Evolutionary conservation across 1,140 invertebrate species (phyloP).

Genomic region (Sycobia sp.): DNA sequence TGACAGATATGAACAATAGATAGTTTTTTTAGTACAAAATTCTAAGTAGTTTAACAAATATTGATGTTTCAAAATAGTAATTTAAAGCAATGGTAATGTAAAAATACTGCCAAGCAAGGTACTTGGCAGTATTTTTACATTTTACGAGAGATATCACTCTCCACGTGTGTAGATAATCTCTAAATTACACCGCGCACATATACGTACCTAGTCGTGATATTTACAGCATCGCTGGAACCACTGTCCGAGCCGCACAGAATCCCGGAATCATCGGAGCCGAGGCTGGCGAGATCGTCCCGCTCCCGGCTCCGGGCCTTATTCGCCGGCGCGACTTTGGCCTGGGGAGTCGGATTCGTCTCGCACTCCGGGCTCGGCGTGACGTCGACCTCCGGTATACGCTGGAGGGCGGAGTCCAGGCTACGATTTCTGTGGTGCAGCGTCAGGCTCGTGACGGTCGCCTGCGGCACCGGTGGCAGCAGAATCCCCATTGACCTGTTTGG

Average conservation of each 20-base stretch:
- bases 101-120: no score
- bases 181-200: no score
- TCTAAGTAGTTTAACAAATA: no score
- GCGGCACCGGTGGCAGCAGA: slow-evolving; percentile 73
- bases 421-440: slow-evolving; percentile 84
- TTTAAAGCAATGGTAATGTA: no score
- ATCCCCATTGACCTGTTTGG: slow-evolving; percentile 75
- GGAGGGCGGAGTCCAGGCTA: slow-evolving; percentile 84
- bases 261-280: slow-evolving; percentile 85
- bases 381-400: slow-evolving; percentile 84
- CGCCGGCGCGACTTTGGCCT: slow-evolving; percentile 45
- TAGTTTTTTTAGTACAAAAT: no score
- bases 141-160: no score
- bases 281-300: slow-evolving; percentile 72
- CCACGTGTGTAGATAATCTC: not conserved
- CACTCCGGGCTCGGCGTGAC: slow-evolving; percentile 80
- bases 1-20: no score
- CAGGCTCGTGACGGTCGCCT: slow-evolving; percentile 62
- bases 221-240: slow-evolving; percentile 58
- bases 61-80: no score
- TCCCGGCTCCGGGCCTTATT: slow-evolving; percentile 53
- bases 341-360: slow-evolving; percentile 60
- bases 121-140: not conserved
- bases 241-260: slow-evolving; percentile 77
- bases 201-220: slow-evolving; percentile 47